phyloP scores from a whole-genome alignment of 2,113 vertebrate genomes.

The Hypanus sabinus region DNA sequence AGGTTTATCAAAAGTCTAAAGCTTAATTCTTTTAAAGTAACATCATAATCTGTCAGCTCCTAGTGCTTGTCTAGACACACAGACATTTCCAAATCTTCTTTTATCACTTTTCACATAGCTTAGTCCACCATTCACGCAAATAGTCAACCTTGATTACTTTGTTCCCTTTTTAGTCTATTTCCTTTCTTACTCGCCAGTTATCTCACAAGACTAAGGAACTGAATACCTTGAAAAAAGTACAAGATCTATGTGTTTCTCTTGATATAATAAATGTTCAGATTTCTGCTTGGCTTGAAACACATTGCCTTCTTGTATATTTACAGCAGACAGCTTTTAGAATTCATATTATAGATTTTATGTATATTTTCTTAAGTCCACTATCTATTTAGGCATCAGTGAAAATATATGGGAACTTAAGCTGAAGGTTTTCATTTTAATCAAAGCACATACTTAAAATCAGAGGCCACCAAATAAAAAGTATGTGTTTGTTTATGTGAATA shows the following conservation, averaged over 20 bases:
- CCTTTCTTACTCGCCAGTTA: not conserved
- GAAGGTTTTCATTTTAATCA: not conserved
- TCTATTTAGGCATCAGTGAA: not conserved
- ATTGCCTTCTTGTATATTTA: conserved; percentile 28
- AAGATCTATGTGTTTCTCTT: not conserved
- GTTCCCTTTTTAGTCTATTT: not conserved
- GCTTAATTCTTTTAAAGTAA: not conserved
- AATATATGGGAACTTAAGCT: not conserved
- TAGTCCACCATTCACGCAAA: not conserved
- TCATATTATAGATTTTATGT: conserved; percentile 28
- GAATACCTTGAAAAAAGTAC: not conserved
- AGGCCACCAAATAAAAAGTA: not conserved
- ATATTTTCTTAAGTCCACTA: not conserved
- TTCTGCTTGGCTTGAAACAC: conserved; percentile 9
- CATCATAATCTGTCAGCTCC: not conserved
- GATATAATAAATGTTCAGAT: conserved; percentile 13
- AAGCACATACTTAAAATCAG: not conserved
- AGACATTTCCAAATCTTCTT: not conserved
- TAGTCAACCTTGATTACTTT: not conserved
- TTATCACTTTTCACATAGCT: too few relatives aligned
- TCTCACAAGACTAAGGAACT: not conserved
- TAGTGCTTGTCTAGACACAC: not conserved
- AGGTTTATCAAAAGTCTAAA: not conserved
- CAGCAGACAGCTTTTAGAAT: conserved; percentile 24
- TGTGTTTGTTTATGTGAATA: not conserved